phyloP scores from a whole-genome alignment of 2,888 invertebrate species.

The Horisme vitalbata region DNA sequence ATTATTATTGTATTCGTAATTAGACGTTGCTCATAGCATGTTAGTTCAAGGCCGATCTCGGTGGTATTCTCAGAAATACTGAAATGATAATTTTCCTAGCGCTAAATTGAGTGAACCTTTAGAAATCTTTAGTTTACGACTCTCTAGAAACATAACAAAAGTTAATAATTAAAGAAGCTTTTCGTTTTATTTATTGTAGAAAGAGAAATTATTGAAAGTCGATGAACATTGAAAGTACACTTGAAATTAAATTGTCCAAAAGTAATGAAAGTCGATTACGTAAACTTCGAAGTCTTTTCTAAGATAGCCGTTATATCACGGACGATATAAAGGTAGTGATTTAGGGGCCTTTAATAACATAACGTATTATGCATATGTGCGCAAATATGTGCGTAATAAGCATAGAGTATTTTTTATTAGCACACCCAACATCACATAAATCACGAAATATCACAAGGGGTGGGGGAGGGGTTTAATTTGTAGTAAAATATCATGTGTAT shows the following conservation, averaged over 20 bases:
- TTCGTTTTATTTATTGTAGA: conserved; percentile 22
- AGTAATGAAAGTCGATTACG: conserved; percentile 30
- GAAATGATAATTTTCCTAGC: too few relatives aligned
- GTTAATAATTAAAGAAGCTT: conserved; percentile 19
- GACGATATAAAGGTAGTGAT: too few relatives aligned
- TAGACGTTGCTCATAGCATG: too few relatives aligned
- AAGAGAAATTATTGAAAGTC: conserved; percentile 26
- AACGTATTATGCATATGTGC: background rate
- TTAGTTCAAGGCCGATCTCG: too few relatives aligned
- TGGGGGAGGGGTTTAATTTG: too few relatives aligned
- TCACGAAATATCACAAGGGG: too few relatives aligned
- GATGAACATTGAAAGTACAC: conserved; percentile 28
- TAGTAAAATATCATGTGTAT: too few relatives aligned
- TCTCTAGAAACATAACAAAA: conserved; percentile 17
- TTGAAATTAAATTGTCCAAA: conserved; percentile 27
- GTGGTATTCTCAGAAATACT: too few relatives aligned
- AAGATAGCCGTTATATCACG: background rate
- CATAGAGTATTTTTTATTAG: too few relatives aligned
- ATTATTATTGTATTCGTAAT: too few relatives aligned
- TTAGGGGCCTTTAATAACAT: too few relatives aligned
- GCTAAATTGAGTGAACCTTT: conserved; percentile 1
- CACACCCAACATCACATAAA: too few relatives aligned
- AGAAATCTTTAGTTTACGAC: conserved; percentile 11
- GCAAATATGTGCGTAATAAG: background rate
- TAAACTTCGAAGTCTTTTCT: conserved; percentile 7